These are phyloP conservation scores for Amiota minor DNA, from an alignment of 2,888 invertebrate species.

Conservation along the genomic window DNA sequence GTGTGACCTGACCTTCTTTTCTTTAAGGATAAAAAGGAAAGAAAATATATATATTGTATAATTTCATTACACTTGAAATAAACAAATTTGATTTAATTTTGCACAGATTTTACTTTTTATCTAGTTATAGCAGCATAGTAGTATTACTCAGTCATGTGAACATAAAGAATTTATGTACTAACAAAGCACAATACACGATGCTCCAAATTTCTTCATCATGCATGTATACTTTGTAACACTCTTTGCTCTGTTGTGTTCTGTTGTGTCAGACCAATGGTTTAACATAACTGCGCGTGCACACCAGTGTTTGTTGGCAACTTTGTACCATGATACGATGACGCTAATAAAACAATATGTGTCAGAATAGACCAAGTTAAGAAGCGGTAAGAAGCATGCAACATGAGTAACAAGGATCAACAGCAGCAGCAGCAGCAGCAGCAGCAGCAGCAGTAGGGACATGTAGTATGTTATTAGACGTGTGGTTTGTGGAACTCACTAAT, in stretches of 20 bases:
- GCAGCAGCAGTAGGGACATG: not conserved
- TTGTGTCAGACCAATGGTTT: too few relatives aligned
- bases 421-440: too few relatives aligned
- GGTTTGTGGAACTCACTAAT: conserved; percentile 17
- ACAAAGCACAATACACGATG: too few relatives aligned
- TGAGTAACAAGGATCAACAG: too few relatives aligned
- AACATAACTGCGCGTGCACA: not conserved
- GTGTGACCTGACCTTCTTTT: too few relatives aligned
- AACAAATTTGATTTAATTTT: too few relatives aligned
- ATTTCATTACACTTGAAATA: too few relatives aligned
- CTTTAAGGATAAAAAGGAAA: too few relatives aligned
- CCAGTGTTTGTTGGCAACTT: conserved; percentile 13
- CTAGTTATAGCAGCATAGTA: not conserved
- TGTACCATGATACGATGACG: not conserved
- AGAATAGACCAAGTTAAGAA: not conserved
- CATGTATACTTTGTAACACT: not conserved
- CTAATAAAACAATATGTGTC: conserved; percentile 25
- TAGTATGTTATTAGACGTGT: not conserved
- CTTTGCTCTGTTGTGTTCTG: not conserved
- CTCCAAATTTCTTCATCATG: not conserved
- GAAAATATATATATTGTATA: too few relatives aligned
- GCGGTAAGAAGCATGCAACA: too few relatives aligned
- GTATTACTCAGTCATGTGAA: not conserved
- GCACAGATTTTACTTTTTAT: not conserved
- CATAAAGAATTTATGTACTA: not conserved